phyloP scores from a whole-genome alignment of 2,888 invertebrate species.

The Tenthredo mesomela region DNA sequence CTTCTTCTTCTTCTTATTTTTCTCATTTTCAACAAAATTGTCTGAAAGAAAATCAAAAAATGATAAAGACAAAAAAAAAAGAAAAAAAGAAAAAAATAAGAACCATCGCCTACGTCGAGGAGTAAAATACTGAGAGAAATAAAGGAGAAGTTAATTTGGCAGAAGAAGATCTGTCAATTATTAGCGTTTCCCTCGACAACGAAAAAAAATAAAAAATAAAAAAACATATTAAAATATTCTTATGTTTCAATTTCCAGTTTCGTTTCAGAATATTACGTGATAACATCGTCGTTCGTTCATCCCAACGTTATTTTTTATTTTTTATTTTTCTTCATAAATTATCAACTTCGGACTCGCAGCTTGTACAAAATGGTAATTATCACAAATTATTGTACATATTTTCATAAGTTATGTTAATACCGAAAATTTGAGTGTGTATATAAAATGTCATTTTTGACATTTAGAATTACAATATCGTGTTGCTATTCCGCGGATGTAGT shows the following conservation, averaged over 20 bases:
- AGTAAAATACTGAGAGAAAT: not conserved
- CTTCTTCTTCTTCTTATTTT: not conserved
- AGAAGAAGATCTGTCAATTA: conserved; percentile 10
- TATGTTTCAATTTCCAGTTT: conserved; percentile 54
- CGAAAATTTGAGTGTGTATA: not conserved
- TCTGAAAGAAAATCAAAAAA: not conserved
- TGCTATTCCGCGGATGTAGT: not conserved
- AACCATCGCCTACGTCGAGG: not conserved
- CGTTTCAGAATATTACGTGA: conserved; percentile 54
- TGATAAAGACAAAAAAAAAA: not conserved
- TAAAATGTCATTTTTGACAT: not conserved
- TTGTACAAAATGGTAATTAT: conserved; percentile 27
- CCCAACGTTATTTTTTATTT: conserved; percentile 48
- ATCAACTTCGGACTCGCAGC: not conserved
- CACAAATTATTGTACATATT: not conserved
- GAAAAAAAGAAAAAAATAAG: not conserved
- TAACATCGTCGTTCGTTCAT: conserved; percentile 60
- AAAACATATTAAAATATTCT: conserved; percentile 21
- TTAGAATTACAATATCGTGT: no score
- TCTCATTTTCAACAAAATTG: not conserved
- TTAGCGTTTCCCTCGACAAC: conserved; percentile 25
- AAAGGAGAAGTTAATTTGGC: not conserved
- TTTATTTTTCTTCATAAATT: not conserved
- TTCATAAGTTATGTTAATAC: not conserved
- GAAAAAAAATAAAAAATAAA: no score